phyloP scores from a whole-genome alignment of 2,113 vertebrate species.

The Hiodon tergisus region DNA sequence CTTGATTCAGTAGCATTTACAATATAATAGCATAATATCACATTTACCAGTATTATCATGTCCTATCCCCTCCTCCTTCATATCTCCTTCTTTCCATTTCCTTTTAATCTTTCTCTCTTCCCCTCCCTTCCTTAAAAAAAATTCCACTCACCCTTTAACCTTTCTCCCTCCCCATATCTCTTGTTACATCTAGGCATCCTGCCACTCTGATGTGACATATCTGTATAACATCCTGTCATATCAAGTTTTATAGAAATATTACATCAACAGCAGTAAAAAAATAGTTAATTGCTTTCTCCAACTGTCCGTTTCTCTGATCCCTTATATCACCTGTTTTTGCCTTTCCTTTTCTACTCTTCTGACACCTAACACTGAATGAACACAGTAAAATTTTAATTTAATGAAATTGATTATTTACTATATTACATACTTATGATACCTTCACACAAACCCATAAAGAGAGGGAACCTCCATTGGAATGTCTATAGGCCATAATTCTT shows the following conservation, averaged over 20 bases:
- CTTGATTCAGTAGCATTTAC: not conserved
- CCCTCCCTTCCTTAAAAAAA: not conserved
- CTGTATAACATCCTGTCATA: conserved; percentile 6
- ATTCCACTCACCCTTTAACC: not conserved
- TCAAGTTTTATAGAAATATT: conserved; percentile 22
- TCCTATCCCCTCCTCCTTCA: too few species aligned
- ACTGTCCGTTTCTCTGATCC: not conserved
- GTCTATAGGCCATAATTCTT: not conserved
- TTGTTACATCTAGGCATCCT: conserved; percentile 3
- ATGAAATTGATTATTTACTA: not conserved
- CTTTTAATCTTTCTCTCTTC: not conserved
- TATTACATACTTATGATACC: not conserved
- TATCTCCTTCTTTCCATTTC: not conserved
- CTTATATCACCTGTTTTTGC: not conserved
- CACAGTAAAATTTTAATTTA: too few species aligned
- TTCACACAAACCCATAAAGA: not conserved
- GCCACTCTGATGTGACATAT: conserved; percentile 1
- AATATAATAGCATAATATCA: not conserved
- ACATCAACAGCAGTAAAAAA: conserved; percentile 17
- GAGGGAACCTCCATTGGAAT: not conserved
- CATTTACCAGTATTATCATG: not conserved
- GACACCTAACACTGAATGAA: too few species aligned
- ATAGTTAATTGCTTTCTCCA: not conserved
- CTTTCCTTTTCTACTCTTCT: not conserved
- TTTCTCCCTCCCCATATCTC: not conserved